Evolutionary conservation across 2,797 vertebrate species (phyloP), one percentile per base, ranked within the genome.

Genomic region (Anomalospiza imberbis): DNA sequence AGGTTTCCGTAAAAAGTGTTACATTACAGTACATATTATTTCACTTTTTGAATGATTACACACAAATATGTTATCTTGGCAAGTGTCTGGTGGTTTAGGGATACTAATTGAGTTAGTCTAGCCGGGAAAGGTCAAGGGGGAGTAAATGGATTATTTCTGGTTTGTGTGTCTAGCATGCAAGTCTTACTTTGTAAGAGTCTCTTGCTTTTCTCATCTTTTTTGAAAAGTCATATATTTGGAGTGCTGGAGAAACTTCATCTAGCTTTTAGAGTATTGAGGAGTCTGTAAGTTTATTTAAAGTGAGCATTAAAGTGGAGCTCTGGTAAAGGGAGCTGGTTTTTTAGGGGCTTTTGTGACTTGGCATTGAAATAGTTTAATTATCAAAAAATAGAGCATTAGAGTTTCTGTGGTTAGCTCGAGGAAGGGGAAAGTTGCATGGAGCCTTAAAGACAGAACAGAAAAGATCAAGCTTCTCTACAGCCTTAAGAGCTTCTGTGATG

Each of bases 11-110:
- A 95, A 93, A 76, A 58, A 68, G 60, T 63, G 93, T 86, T 83
- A 48, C 57, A 22, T 77, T 93, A 57, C 75, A 18, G 89, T 88
- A 83, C 31, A 13, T 95, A 89, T 87, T 97, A 51, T 96, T 97
- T 97, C 80, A 85, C 93, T 96, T 96, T 93, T 88, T 89, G 83
- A 95, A 88, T 95, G 95, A 96, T 96, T 97, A 95, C 95, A 91
- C 47, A 60, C 82, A 93, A 83, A 66, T 93, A 88, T 88, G 94
- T 97, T 54, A 82, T 85, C 94, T 87, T 97, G 95, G 74, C 91
- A 60, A 94, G 78, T 95, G n/a, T 75, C 72, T 83, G 51, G 65
- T 89, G 44, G n/a, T 93, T 95, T 91, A 84, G 74, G 66, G 67
- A 94, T 92, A 80, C 90, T 94, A 85, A 91, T 95, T 91, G 94